Evolutionary conservation across 2,113 vertebrate species (phyloP), one percentile per base, ranked within the genome.

Genomic region (Proterorhinus semilunaris): DNA sequence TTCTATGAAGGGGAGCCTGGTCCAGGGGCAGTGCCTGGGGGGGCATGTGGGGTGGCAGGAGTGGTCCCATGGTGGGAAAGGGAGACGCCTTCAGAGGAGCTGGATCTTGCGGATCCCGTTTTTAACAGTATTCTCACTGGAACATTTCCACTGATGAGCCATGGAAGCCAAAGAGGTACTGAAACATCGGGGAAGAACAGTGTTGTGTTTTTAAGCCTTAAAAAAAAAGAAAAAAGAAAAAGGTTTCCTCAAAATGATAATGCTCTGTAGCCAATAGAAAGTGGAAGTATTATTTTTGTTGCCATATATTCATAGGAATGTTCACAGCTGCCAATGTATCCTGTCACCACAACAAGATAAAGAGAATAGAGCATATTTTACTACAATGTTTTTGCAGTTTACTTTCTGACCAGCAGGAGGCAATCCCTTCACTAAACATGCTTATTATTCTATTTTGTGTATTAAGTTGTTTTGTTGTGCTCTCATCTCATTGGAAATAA

Each of bases 41-140:
- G 97, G 55, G 96, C 96, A 0, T 98, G 97, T 64, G 97, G 96
- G 49, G 95, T 98, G 59, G 94, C 96, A 0, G 96, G 96, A 0
- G 92, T 98, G 58, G 83, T 98, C 71, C 96, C 96, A 0, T 99
- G 97, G 97, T 99, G 96, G 96, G 96, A 99, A 55, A 93, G 95
- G 76, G 96, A 97, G 62, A 93, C 93, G 0, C 83, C 91, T 0
- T 63, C 94, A 0, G 94, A 95, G 69, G 95, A 96, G 78, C 93
- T 91, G 76, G 92, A 97, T 74, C 75, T 98, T 4, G 94, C 92
- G 0, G 96, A 99, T 85, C 96, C 96, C 0, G 94, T 98, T 69
- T 98, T 99, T 86, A 94, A 96, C 87, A 97, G 94, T 80, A 98
- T 99, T 82, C 92, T 99, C 78, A 95, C 94, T 3, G 97, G 96